Evolutionary conservation across 2,888 invertebrate genomes (phyloP), one percentile per base, ranked within the genome.

Genomic region (Lepidochrysops patricia): DNA sequence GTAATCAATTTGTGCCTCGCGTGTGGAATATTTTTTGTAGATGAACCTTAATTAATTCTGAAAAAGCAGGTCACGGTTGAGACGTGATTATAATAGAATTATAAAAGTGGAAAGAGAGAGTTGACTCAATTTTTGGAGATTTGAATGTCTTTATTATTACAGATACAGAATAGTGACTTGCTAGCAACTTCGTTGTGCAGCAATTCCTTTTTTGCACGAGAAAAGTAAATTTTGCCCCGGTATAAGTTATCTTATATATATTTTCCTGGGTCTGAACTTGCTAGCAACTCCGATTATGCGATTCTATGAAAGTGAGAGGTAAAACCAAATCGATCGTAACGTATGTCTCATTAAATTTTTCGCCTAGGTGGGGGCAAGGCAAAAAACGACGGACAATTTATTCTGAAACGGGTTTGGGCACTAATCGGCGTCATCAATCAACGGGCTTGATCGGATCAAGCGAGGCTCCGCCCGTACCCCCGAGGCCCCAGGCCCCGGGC

Each of bases 371-470:
- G 73, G 73, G 74, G 76, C 74, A 74, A n/a, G n/a, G n/a, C 78
- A 84, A 86, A 85, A 84, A 87, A 84, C 76, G 80, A 74, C 81
- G 80, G 80, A 82, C 84, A 86, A 87, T 86, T 86, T 87, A 87
- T 87, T 84, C 84, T 76, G 76, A 77, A 77, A 77, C 80, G 82
- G 81, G 80, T 77, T 43, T 81, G 83, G 84, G 82, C 85, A 84
- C 86, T 88, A 88, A 89, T 88, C 88, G 88, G 80, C 77, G 82
- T 84, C 87, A 89, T 89, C 88, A 88, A 89, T 89, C 88, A 88
- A 85, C 76, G 74, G 62, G 59, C 52, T 70, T 80, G 82, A 84
- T 84, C 83, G 82, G 85, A 85, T 85, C 85, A 79, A 82, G 82
- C 80, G 84, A 81, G 83, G 84, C 68, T 72, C 66, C 65, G 60